Base-by-base conservation (phyloP, 2,797 vertebrate genomes). In the Borostomias antarcticus region DNA sequence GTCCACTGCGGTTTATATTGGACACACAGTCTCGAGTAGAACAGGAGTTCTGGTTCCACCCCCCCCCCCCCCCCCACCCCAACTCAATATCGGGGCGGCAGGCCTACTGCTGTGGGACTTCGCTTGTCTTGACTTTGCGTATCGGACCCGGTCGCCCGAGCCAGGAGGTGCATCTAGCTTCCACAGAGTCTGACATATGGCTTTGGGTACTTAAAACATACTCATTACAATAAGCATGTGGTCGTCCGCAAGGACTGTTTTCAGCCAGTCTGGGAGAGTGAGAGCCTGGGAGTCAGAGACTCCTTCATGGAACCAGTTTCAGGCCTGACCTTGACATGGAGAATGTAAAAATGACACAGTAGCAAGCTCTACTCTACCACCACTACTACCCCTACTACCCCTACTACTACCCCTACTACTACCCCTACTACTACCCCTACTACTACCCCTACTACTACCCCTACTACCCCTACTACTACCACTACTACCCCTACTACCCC, bases 121-220 rank as follows among this genome's bases (percentile, higher is more conserved):
- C 88, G 88, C 87, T 88, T 82, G 77, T 88, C n/a, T 88, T 89
- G 81, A 90, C 85, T 86, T n/a, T 90, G 66, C 64, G 61, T 63
- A 3, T n/a, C 25, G 51, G 43, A 45, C 69, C 77, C 62, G 69
- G 59, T 64, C 33, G 62, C 40, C 62, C 63, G 66, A 60, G 72
- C 73, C 58, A 45, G 63, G 69, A 68, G 2, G 50, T 54, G 68
- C 74, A 72, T 63, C 75, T 83, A 58, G 77, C 64, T 56, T 69
- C 66, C 68, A 51, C 78, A 65, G 73, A 68, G 70, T 77, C 75
- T 65, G 76, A 52, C 79, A 74, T 58, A 74, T 62, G 75, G 77
- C 64, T 68, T 53, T 54, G 66, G 53, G 68, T 64, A 43, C 29
- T 65, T 75, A 78, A 81, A 86, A 82, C n/a, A 81, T 79, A 81